A percentile compares a stretch with the other conserved stretches of the same genome.
These are phyloP conservation scores for Morpho achilles DNA, from an alignment of 2,888 invertebrate species.

Conservation along the genomic window DNA sequence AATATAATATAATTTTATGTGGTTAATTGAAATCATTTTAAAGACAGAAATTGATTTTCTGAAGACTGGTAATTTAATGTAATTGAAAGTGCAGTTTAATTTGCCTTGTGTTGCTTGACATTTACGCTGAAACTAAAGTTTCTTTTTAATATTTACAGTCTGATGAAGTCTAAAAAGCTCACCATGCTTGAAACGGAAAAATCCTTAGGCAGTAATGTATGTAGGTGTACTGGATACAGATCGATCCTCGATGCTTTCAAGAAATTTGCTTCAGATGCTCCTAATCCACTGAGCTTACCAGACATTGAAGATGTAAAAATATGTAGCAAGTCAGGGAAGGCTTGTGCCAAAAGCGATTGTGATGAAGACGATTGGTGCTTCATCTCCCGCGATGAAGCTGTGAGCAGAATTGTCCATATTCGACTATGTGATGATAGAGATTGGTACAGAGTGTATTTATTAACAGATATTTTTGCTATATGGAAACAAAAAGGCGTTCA, in stretches of 20 bases:
- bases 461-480: constrained; percentile 72
- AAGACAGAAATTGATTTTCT: no score
- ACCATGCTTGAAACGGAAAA: constrained; percentile 82
- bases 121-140: no score
- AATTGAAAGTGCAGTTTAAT: no score
- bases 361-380: constrained; percentile 43
- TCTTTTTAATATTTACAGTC: constrained; percentile 1
- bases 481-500: constrained; percentile 65
- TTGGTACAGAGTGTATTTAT: constrained; percentile 76
- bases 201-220: constrained; percentile 84
- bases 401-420: constrained; percentile 46
- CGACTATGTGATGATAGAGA: constrained; percentile 46
- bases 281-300: constrained; percentile 35
- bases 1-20: no score
- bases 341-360: constrained; percentile 19
- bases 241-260: constrained; percentile 83
- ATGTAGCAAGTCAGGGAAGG: constrained; percentile 37
- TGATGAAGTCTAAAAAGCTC: constrained; percentile 33
- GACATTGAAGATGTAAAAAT: constrained; percentile 54
- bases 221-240: constrained; percentile 85
- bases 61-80: no score
- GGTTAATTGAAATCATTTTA: no score
- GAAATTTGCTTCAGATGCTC: constrained; percentile 74
- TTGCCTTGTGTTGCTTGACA: no score
- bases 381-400: constrained; percentile 67